phyloP scores from a whole-genome alignment of 2,113 vertebrate genomes.

The Hemiprocne comata region DNA sequence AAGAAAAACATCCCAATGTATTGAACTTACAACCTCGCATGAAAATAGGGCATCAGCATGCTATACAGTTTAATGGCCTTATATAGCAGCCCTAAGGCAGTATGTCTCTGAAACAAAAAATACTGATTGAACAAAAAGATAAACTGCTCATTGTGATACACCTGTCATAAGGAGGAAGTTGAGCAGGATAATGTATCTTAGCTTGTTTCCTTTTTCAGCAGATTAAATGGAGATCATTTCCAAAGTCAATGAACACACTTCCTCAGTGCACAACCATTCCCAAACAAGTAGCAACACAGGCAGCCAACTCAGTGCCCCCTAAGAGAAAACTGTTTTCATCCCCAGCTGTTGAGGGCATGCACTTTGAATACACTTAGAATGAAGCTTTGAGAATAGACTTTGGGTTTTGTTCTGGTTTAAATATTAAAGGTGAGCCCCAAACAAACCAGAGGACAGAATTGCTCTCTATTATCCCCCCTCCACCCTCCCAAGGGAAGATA shows the following conservation, averaged over 20 bases:
- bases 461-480: too few relatives aligned
- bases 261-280: neutral
- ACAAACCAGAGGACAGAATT: too few relatives aligned
- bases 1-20: neutral
- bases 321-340: neutral
- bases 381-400: neutral
- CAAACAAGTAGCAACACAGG: neutral
- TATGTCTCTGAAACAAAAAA: neutral
- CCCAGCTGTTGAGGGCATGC: neutral
- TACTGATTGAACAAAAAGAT: neutral
- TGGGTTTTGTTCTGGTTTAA: accelerated
- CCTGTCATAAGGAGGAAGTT: neutral
- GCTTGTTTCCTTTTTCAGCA: neutral
- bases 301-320: neutral
- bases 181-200: neutral
- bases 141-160: neutral
- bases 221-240: neutral
- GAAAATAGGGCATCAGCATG: neutral
- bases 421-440: too few relatives aligned
- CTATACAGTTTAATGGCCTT: neutral
- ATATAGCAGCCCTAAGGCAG: neutral
- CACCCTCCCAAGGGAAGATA: too few relatives aligned
- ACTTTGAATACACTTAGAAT: neutral
- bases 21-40: neutral
- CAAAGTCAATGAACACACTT: neutral